Base-by-base conservation (phyloP, 1,140 invertebrate species). In the Hylaeus volcanicus region DNA sequence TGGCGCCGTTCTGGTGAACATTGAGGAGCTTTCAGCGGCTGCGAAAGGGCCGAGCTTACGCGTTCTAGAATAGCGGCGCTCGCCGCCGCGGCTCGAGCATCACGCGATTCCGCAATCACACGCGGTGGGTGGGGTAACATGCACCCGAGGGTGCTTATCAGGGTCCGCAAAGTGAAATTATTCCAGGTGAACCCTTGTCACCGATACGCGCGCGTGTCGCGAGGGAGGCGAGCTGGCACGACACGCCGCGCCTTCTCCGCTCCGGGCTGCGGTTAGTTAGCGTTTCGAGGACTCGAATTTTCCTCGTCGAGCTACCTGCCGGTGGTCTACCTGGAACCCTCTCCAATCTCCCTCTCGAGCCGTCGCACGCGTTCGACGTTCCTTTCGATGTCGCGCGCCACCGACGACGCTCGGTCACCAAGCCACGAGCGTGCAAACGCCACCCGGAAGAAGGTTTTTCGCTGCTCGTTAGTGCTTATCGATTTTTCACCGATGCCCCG, bases 101-200 rank as follows among this genome's bases (percentile, higher is more conserved):
- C 92, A 93, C 91, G 92, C 92, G 91, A 93, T 92, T 88, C 85
- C 78, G 89, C 90, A 91, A 92, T 92, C 91, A 90, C 90, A 91
- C 81, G 76, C 85, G 84, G 76, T 6, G 70, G 76, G 78, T 68
- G 82, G 82, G 81, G 86, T 88, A 92, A 92, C 91, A 91, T 92
- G 91, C 90, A 90, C 89, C 81, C 84, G 86, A 73, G 79, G 85
- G 75, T 26, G 26, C 91, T 93, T 93, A 93, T 93, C 91, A 85
- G 77, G 39, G 78, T 58, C 85, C 77, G 91, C 87, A 92, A 92
- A 92, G 92, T 92, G 91, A 93, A 92, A 92, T 92, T 92, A 92
- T 93, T 92, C 88, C 86, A 88, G 86, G 86, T 88, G 81, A 91
- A 88, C 87, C 87, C 73, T 75, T 74, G 75, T 79, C 77, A 86